These are phyloP conservation scores for Stichodactyla mertensii DNA, from an alignment of 64 coral and sea anemone species.

Conservation along the genomic window DNA sequence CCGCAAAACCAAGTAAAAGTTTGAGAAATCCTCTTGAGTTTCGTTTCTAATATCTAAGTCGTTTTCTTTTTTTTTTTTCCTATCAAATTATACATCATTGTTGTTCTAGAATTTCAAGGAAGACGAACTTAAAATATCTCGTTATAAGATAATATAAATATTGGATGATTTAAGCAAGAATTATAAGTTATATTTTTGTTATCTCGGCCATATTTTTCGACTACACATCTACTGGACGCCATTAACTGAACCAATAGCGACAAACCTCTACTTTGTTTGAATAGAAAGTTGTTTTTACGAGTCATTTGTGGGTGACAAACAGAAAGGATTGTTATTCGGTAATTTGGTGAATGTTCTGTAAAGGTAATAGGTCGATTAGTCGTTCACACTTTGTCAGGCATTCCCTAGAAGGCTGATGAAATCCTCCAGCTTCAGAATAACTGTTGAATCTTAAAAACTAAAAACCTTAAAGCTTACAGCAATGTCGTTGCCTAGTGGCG, in stretches of 20 bases:
- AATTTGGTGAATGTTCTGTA: not conserved
- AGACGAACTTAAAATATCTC: not conserved
- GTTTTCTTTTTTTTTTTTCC: too few relatives aligned
- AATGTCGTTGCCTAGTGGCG: too few relatives aligned
- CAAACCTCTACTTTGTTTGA: not conserved
- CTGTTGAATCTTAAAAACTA: not conserved
- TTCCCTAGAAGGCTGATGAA: not conserved
- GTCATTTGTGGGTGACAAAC: not conserved
- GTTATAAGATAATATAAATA: not conserved
- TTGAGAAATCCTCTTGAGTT: too few relatives aligned
- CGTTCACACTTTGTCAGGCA: not conserved
- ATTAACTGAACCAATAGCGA: not conserved
- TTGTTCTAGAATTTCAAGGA: not conserved
- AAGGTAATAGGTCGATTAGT: not conserved
- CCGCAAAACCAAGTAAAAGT: too few relatives aligned
- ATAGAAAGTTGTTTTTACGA: not conserved
- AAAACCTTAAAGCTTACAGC: too few relatives aligned
- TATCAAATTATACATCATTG: too few relatives aligned
- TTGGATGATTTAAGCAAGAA: not conserved
- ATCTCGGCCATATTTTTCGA: not conserved
- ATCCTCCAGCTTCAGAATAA: not conserved
- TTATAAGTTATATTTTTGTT: not conserved
- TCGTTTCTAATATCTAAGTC: too few relatives aligned
- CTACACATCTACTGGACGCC: not conserved
- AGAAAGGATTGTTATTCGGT: not conserved